phyloP scores from a whole-genome alignment of 2,797 vertebrate species.

The Poeciliopsis infans region DNA sequence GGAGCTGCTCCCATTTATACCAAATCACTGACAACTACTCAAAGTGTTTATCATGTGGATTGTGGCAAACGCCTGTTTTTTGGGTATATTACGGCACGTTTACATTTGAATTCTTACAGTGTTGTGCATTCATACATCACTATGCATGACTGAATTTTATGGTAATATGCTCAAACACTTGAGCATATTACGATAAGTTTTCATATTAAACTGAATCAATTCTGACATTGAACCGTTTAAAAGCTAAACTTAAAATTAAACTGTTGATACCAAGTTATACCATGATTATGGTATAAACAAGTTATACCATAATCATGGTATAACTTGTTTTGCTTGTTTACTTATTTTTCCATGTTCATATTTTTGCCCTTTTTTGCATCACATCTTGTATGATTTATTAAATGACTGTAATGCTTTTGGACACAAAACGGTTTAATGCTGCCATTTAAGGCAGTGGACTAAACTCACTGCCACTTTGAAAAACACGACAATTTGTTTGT shows the following conservation, averaged over 20 bases:
- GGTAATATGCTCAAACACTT: background rate
- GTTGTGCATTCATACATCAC: background rate
- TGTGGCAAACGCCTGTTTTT: background rate
- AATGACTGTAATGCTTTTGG: background rate
- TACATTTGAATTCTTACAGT: background rate
- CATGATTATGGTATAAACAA: background rate
- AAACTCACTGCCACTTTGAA: background rate
- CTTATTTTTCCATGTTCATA: background rate
- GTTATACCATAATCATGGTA: background rate
- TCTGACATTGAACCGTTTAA: background rate
- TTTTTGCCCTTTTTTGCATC: background rate
- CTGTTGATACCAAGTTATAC: too few species aligned
- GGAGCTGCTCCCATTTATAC: conserved; percentile 9
- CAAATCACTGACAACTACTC: conserved; percentile 6
- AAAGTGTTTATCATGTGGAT: background rate
- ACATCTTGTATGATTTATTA: background rate
- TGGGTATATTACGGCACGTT: background rate
- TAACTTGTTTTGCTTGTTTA: background rate
- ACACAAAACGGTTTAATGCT: background rate
- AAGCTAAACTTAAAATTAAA: too few species aligned
- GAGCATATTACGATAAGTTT: background rate
- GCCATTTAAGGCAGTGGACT: background rate
- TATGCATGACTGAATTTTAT: background rate
- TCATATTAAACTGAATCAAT: background rate
- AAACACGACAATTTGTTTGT: background rate